Conservation (phyloP, 2,797 vertebrate species). For the Acanthurus lineatus region DNA sequence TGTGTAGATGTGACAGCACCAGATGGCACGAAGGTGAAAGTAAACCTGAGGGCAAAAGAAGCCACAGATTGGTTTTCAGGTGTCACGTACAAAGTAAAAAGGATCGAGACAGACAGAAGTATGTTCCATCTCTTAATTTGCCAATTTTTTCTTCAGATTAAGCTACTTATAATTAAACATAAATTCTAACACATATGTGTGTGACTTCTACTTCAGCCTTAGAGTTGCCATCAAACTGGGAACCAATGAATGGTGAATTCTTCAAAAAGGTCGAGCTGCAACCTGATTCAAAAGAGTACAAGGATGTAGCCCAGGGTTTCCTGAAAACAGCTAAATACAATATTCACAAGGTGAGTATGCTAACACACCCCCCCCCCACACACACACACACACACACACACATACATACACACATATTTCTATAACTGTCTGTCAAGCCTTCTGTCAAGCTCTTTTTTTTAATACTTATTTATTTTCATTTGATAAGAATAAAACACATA, state of each 20-base stretch:
- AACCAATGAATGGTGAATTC: conserved; percentile 43
- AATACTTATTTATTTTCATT: no score
- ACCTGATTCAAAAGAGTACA: conserved; percentile 38
- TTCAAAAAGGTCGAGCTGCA: conserved; percentile 64
- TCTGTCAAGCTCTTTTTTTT: no score
- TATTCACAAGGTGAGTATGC: conserved; percentile 68
- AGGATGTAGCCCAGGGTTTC: conserved; percentile 42
- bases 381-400: no score
- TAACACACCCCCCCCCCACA: background rate
- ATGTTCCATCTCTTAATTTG: background rate
- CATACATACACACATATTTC: no score
- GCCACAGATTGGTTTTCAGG: conserved; percentile 52
- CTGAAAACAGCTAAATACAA: conserved; percentile 41
- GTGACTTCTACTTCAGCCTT: conserved; percentile 12
- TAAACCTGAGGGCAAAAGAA: conserved; percentile 47
- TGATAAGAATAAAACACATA: no score
- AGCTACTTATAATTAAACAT: background rate
- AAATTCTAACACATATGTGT: background rate
- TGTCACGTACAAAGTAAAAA: conserved; percentile 54
- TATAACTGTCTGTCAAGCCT: no score
- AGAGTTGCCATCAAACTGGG: conserved; percentile 62
- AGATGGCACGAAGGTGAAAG: background rate
- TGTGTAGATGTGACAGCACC: background rate
- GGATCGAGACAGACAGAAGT: conserved; percentile 45
- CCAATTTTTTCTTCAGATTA: background rate